Evolutionary conservation across 2,113 vertebrate genomes (phyloP).

Genomic region (Agapornis roseicollis): DNA sequence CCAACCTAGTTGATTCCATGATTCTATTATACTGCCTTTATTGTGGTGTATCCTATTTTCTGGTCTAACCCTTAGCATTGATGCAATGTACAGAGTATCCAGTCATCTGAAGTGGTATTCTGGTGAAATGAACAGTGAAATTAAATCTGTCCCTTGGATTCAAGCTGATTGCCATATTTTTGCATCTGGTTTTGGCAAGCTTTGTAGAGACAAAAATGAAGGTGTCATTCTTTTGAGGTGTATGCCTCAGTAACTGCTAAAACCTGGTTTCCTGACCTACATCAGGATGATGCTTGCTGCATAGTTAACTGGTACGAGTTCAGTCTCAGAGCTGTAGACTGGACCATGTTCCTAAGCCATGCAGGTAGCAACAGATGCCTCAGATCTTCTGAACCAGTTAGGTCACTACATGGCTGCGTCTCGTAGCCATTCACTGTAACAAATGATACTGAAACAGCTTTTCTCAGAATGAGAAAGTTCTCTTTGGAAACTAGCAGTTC

Average conservation of each 20-base stretch:
- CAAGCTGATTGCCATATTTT: rapidly evolving
- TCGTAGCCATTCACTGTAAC: neutral
- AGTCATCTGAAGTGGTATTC: neutral
- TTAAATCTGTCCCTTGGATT: neutral
- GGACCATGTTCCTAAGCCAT: neutral
- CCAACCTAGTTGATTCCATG: neutral
- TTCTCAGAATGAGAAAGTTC: too few relatives aligned
- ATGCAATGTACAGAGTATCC: rapidly evolving
- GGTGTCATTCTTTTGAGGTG: neutral
- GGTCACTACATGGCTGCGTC: neutral
- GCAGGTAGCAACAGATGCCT: neutral
- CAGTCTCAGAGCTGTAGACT: neutral
- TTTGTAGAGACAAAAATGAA: neutral
- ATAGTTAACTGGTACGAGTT: neutral
- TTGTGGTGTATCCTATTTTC: too few relatives aligned
- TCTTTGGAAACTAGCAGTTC: neutral
- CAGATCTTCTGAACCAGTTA: neutral
- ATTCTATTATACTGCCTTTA: neutral
- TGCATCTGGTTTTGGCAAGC: neutral
- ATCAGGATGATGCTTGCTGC: neutral
- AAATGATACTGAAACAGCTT: neutral
- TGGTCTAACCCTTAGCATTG: rapidly evolving
- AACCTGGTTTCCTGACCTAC: neutral
- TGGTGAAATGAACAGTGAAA: neutral
- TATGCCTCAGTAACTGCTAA: neutral